Evolutionary conservation across 2,888 invertebrate genomes (phyloP).

Genomic region (Malacosoma neustria): DNA sequence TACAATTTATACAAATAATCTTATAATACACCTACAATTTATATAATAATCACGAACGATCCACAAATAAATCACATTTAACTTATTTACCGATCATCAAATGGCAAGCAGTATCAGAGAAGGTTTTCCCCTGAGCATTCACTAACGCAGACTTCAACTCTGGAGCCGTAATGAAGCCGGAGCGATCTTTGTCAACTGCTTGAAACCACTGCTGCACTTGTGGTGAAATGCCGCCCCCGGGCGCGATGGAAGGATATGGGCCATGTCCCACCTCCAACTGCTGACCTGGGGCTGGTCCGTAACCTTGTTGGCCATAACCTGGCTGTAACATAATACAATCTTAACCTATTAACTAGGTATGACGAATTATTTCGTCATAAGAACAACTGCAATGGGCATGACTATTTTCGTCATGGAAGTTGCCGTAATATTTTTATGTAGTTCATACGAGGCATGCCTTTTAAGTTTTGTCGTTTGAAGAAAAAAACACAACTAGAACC

Average conservation of each 20-base stretch:
- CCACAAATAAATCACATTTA: no score
- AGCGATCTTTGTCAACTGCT: conserved; percentile 87
- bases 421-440: no score
- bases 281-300: conserved; percentile 14
- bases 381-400: no score
- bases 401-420: no score
- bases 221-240: conserved; percentile 75
- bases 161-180: conserved; percentile 84
- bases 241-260: conserved; percentile 63
- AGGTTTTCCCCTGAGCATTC: conserved; percentile 89
- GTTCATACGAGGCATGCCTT: no score
- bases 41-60: no score
- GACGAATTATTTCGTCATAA: no score
- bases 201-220: conserved; percentile 89
- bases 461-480: no score
- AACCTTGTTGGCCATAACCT: conserved; percentile 16
- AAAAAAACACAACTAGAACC: no score
- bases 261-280: conserved; percentile 63
- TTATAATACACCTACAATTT: no score
- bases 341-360: conserved; percentile 64
- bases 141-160: conserved; percentile 88
- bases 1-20: conserved; percentile 1
- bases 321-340: conserved; percentile 14
- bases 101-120: conserved; percentile 87
- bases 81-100: conserved; percentile 91